phyloP scores from a whole-genome alignment of 2,113 vertebrate genomes.

The Coptodon rendalli region DNA sequence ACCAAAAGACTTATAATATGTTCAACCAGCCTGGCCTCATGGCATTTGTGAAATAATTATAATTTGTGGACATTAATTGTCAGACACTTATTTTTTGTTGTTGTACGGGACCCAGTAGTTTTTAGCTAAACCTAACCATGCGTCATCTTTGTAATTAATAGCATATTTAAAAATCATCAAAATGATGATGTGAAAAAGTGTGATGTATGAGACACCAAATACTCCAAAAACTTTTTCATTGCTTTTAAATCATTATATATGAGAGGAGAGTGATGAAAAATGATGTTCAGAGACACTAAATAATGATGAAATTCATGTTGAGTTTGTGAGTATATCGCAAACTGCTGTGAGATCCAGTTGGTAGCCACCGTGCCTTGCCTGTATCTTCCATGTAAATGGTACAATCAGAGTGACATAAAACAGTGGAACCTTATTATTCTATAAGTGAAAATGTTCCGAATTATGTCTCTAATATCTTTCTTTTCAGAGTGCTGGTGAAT shows the following conservation, averaged over 20 bases:
- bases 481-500: background rate
- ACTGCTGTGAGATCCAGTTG: background rate
- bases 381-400: background rate
- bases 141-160: background rate
- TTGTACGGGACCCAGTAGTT: background rate
- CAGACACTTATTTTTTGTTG: background rate
- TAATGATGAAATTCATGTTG: background rate
- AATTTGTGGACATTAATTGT: background rate
- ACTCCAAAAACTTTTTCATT: no score
- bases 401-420: background rate
- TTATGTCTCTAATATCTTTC: background rate
- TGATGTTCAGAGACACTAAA: background rate
- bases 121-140: background rate
- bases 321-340: background rate
- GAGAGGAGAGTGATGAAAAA: background rate
- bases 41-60: background rate
- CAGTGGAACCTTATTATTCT: background rate
- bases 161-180: background rate
- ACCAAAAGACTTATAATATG: background rate
- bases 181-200: background rate
- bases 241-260: background rate
- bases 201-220: background rate
- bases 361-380: background rate
- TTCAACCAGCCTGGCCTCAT: background rate
- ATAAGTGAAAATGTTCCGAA: background rate